phyloP scores from a whole-genome alignment of 2,113 vertebrate species.

The Emberiza fucata region DNA sequence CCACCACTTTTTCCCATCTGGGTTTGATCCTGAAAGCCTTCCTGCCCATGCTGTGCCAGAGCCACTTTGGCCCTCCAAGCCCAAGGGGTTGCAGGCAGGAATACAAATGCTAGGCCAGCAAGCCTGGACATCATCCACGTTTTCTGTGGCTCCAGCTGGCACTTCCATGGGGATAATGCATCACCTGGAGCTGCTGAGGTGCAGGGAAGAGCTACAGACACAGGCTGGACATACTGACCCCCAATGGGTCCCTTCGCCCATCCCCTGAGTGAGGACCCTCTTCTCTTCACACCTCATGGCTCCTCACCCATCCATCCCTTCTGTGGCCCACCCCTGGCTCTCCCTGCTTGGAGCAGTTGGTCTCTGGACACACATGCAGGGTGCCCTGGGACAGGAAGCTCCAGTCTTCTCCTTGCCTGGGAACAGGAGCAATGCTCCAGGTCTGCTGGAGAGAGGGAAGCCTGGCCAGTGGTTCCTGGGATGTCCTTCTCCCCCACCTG shows the following conservation, averaged over 20 bases:
- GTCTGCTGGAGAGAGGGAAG: background rate
- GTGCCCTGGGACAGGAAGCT: background rate
- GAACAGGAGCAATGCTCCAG: background rate
- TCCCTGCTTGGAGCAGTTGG: background rate
- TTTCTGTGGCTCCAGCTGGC: background rate
- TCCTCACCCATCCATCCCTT: background rate
- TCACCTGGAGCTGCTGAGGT: background rate
- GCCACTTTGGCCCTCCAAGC: background rate
- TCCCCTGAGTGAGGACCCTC: background rate
- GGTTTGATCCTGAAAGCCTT: background rate
- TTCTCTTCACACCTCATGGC: background rate
- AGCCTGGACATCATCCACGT: background rate
- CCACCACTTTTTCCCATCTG: background rate
- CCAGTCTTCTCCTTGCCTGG: too few relatives aligned
- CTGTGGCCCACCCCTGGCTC: background rate
- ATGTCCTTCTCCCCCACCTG: background rate
- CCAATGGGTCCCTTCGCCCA: background rate
- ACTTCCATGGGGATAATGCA: background rate
- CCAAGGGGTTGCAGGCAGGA: accelerated
- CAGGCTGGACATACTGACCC: background rate
- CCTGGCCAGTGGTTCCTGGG: background rate
- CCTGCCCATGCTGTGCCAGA: background rate
- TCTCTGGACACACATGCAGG: background rate
- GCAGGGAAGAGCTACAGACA: background rate
- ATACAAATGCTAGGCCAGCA: accelerated